Evolutionary conservation across 2,797 vertebrate species (phyloP).

Genomic region (Mus minutoides): DNA sequence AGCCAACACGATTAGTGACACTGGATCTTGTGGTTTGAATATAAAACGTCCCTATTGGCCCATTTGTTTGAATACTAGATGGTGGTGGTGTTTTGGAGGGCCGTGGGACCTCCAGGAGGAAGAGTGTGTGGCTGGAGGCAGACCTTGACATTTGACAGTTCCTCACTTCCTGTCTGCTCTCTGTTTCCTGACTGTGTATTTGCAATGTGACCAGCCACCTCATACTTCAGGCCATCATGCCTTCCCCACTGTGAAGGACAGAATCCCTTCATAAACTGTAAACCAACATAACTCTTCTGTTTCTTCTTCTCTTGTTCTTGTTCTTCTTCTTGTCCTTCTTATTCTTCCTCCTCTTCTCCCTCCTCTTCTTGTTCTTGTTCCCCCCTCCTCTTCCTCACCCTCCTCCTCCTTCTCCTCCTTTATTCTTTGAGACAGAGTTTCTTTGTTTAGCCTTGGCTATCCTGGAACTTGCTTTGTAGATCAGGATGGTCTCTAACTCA

Average conservation of each 20-base stretch:
- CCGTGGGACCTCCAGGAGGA: not conserved
- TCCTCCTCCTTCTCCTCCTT: not conserved
- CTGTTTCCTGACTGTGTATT: not conserved
- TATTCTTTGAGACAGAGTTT: not conserved
- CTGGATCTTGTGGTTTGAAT: not conserved
- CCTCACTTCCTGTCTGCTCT: not conserved
- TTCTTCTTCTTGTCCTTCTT: accelerated
- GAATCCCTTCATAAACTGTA: not conserved
- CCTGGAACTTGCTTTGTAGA: not conserved
- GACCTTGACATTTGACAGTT: not conserved
- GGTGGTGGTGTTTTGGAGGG: not conserved
- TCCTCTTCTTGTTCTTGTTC: not conserved
- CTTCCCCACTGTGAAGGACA: not conserved
- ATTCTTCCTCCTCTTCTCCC: not conserved
- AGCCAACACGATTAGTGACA: not conserved
- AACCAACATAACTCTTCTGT: not conserved
- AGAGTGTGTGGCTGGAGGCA: not conserved
- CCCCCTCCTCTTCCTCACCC: accelerated
- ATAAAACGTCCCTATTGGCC: not conserved
- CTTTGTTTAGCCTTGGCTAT: not conserved
- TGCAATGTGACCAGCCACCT: not conserved
- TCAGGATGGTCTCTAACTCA: not conserved
- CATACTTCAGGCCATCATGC: not conserved
- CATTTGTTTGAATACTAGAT: not conserved
- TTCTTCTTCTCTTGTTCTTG: not conserved